Evolutionary conservation across 2,888 invertebrate species (phyloP).

Genomic region (Dolomedes plantarius): DNA sequence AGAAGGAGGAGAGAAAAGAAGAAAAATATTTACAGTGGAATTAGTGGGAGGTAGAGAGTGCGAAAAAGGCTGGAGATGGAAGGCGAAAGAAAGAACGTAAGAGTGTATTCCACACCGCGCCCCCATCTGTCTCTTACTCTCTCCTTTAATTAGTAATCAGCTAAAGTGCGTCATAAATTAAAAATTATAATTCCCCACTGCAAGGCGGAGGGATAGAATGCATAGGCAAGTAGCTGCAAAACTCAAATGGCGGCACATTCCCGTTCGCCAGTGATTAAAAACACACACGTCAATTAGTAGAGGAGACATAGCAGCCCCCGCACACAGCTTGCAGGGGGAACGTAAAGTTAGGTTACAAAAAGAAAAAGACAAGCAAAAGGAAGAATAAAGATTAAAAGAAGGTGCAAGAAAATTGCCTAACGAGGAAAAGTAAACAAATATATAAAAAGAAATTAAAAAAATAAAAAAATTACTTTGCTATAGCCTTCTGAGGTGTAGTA

Average conservation of each 20-base stretch:
- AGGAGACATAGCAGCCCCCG: constrained; percentile 63
- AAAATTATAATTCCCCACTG: constrained; percentile 71
- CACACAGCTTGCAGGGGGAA: constrained; percentile 31
- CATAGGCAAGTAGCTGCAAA: constrained; percentile 69
- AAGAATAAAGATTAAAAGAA: too few species aligned
- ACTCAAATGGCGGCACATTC: constrained; percentile 63
- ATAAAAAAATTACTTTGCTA: too few species aligned
- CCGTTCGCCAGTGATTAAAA: constrained; percentile 69
- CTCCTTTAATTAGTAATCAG: constrained; percentile 72
- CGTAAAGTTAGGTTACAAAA: too few species aligned
- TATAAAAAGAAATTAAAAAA: too few species aligned
- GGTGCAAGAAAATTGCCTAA: too few species aligned
- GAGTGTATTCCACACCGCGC: constrained; percentile 19
- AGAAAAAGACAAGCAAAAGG: too few species aligned
- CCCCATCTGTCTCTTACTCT: constrained; percentile 36
- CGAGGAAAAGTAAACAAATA: too few species aligned
- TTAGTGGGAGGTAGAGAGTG: background rate
- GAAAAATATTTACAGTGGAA: constrained; percentile 19
- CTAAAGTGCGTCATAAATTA: constrained; percentile 72
- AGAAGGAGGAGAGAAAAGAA: constrained; percentile 27
- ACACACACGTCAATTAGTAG: constrained; percentile 72
- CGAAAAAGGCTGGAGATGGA: background rate
- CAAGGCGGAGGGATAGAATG: constrained; percentile 45
- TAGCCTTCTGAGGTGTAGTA: too few species aligned
- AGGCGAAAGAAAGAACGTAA: constrained; percentile 21